Percentiles rank a stretch among this genome's conserved stretches.
Conservation (phyloP, 2,113 vertebrate genomes). For the Cephalopterus ornatus region DNA sequence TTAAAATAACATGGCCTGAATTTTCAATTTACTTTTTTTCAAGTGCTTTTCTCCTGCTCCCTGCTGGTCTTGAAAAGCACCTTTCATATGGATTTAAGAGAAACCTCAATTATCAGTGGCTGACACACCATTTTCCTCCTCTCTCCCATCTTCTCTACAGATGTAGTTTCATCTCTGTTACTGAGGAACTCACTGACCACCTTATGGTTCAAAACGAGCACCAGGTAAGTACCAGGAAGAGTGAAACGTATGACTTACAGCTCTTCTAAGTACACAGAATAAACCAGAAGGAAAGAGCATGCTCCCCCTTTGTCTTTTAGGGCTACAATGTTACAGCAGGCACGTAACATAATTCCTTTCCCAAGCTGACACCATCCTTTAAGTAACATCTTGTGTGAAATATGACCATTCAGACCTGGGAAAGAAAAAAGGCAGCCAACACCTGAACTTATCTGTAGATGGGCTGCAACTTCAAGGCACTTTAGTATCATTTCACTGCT, state of each 20-base stretch:
- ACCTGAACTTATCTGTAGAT: neutral
- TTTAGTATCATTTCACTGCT: neutral
- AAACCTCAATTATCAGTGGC: neutral
- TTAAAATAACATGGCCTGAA: neutral
- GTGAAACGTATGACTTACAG: neutral
- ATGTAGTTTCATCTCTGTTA: neutral
- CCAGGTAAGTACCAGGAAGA: neutral
- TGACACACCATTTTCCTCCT: neutral
- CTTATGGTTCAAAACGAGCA: neutral
- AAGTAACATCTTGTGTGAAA: conserved; percentile 1
- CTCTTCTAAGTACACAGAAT: neutral
- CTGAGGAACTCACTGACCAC: neutral
- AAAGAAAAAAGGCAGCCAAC: neutral
- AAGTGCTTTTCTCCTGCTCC: neutral
- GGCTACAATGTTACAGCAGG: neutral
- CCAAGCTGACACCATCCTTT: neutral
- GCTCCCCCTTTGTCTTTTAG: neutral
- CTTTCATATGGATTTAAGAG: neutral
- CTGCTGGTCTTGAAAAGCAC: neutral
- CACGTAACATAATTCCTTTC: neutral
- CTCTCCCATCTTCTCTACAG: neutral
- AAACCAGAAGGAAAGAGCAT: neutral
- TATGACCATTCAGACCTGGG: neutral
- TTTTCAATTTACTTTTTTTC: neutral
- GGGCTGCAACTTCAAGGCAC: neutral